Conservation (phyloP, 2,113 vertebrate species). For the Oxygymnocypris stewartii region DNA sequence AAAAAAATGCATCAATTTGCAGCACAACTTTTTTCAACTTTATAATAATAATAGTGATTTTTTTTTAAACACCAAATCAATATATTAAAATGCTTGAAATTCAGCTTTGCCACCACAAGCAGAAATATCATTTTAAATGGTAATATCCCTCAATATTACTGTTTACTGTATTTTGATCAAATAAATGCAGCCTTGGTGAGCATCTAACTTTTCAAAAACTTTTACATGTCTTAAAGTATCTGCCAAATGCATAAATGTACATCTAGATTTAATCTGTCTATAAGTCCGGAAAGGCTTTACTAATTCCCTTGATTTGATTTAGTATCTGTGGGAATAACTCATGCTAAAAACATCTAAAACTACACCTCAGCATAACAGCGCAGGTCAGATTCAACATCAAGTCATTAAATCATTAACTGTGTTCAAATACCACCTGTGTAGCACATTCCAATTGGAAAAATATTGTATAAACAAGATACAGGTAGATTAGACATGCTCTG, state of each 20-base stretch:
- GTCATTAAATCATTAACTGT: constrained; percentile 8
- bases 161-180: too few relatives aligned
- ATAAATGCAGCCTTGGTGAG: too few relatives aligned
- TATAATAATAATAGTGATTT: too few relatives aligned
- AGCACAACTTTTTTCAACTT: too few relatives aligned
- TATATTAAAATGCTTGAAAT: not conserved
- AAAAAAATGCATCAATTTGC: too few relatives aligned
- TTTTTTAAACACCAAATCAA: too few relatives aligned
- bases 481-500: constrained; percentile 1
- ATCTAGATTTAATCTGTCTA: not conserved
- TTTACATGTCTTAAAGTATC: not conserved
- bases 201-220: too few relatives aligned
- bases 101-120: not conserved
- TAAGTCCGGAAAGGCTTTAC: not conserved
- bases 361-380: not conserved
- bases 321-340: not conserved
- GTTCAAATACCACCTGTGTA: not conserved
- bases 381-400: not conserved
- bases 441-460: constrained; percentile 9
- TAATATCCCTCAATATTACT: too few relatives aligned
- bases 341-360: not conserved
- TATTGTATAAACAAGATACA: not conserved
- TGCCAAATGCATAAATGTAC: not conserved
- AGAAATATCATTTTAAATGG: too few relatives aligned
- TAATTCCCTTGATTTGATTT: not conserved